Percentiles rank a stretch among this genome's conserved stretches.
Evolutionary conservation across 2,888 invertebrate genomes (phyloP).

Genomic region (Andrena fulva): DNA sequence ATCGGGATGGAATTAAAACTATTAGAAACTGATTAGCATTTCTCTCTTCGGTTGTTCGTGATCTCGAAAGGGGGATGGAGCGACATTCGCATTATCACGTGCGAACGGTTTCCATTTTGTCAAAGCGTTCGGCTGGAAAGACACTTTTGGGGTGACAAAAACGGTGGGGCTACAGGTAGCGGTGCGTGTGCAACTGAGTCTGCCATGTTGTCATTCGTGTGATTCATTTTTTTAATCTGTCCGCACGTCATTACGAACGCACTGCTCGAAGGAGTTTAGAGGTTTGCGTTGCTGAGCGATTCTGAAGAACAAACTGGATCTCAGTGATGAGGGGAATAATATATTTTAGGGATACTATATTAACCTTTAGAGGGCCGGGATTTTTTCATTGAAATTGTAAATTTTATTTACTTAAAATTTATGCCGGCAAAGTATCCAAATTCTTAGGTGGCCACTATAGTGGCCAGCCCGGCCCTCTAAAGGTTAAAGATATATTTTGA

Average conservation of each 20-base stretch:
- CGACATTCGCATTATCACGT: constrained; percentile 65
- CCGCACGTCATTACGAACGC: too few relatives aligned
- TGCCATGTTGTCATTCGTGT: constrained; percentile 23
- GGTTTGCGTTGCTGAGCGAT: not conserved
- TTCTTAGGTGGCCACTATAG: too few relatives aligned
- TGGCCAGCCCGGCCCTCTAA: too few relatives aligned
- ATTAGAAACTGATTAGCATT: constrained; percentile 77
- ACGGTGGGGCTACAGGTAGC: constrained; percentile 67
- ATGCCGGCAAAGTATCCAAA: too few relatives aligned
- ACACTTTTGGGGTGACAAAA: constrained; percentile 73
- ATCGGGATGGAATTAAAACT: constrained; percentile 35
- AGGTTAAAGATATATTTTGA: not conserved
- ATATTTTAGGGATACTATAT: not conserved
- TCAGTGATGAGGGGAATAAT: not conserved
- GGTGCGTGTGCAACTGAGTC: constrained; percentile 31
- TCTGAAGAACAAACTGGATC: not conserved
- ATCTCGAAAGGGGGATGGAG: constrained; percentile 57
- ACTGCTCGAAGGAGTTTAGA: not conserved
- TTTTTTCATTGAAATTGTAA: too few relatives aligned
- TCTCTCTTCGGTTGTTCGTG: constrained; percentile 65
- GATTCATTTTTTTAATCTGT: constrained; percentile 31
- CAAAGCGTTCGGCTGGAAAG: constrained; percentile 81
- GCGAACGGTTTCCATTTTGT: constrained; percentile 76
- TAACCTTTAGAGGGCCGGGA: too few relatives aligned
- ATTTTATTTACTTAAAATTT: too few relatives aligned